These are phyloP conservation scores for Corythucha ciliata DNA, from an alignment of 2,888 invertebrate genomes.

Conservation along the genomic window DNA sequence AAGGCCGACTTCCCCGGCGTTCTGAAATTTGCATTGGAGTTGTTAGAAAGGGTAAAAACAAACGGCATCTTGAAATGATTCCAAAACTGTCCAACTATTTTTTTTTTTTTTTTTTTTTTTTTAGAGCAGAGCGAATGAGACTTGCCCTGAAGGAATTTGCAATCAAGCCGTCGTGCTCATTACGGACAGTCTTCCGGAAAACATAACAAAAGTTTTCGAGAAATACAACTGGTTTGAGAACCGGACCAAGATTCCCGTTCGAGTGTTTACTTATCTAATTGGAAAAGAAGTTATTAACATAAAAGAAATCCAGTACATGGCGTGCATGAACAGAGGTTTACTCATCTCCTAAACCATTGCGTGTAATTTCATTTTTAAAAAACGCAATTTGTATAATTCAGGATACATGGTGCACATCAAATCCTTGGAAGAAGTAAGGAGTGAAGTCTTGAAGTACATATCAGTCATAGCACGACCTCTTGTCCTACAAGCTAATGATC, in stretches of 20 bases:
- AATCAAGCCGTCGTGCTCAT: slow-evolving; percentile 95
- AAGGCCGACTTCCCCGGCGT: slow-evolving; percentile 78
- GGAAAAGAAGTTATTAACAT: slow-evolving; percentile 90
- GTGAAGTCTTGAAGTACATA: slow-evolving; percentile 92
- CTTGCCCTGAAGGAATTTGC: slow-evolving; percentile 50
- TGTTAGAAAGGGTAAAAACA: slow-evolving; percentile 63
- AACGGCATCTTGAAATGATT: no score
- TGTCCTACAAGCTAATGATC: slow-evolving; percentile 61
- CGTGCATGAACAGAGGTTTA: slow-evolving; percentile 90
- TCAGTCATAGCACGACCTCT: slow-evolving; percentile 82
- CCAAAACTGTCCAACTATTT: background rate
- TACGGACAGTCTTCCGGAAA: slow-evolving; percentile 88
- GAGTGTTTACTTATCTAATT: slow-evolving; percentile 91
- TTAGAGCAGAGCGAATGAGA: slow-evolving; percentile 46
- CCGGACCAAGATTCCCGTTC: slow-evolving; percentile 64
- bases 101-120: slow-evolving; percentile 26
- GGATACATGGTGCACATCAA: slow-evolving; percentile 93
- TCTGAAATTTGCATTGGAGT: slow-evolving; percentile 70
- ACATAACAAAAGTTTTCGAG: slow-evolving; percentile 74
- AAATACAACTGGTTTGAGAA: slow-evolving; percentile 66
- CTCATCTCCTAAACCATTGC: no score
- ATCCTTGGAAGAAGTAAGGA: slow-evolving; percentile 89
- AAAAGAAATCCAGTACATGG: slow-evolving; percentile 84
- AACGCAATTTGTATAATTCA: slow-evolving; percentile 42
- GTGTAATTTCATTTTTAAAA: no score